Base-by-base conservation (phyloP, 2,113 vertebrate species). In the Lepus timidus region DNA sequence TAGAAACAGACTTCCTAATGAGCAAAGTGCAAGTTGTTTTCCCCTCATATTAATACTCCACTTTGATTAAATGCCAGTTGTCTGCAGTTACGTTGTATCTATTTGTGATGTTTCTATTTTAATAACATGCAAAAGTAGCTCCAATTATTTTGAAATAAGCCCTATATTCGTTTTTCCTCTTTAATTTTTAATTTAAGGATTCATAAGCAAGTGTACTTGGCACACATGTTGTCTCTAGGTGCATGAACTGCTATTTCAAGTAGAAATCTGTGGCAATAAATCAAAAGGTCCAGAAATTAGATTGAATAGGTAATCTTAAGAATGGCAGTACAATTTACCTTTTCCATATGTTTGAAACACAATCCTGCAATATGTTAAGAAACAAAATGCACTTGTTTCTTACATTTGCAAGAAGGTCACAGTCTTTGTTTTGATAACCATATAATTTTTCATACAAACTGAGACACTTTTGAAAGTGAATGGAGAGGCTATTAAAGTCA, bases 181-280 rank as follows among this genome's bases (percentile, higher is more conserved):
- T 85, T 88, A 74, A 22, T 58, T 76, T 93, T 94, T 81, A 51
- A 93, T 91, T 82, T 80, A 78, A 73, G 91, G 51, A 91, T 81
- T 94, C 20, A 33, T 73, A 58, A 90, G 11, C 31, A 92, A 74
- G 9, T 87, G 27, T 80, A 49, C 52, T 80, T 55, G 19, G 33
- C 55, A 9, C 27, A 75, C 16, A 71, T 36, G 6, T 89, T 19
- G 80, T 82, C 74, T 64, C 52, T 3, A 1, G 2, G 61, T 67
- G 36, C 23, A n/a, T 33, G 16, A 78, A 58, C 29, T 62, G 9
- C 33, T 87, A 16, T 31, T 33, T 55, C 22, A 94, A 61, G 85
- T 52, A 93, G 52, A 91, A 79, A 74, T 71, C 23, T 39, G 0
- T 65, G 64, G 33, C 33, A 70, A 55, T 62, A 85, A 88, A 82